Evolutionary conservation across 2,797 vertebrate genomes (phyloP).

Genomic region (Pseudochromis fuscus): DNA sequence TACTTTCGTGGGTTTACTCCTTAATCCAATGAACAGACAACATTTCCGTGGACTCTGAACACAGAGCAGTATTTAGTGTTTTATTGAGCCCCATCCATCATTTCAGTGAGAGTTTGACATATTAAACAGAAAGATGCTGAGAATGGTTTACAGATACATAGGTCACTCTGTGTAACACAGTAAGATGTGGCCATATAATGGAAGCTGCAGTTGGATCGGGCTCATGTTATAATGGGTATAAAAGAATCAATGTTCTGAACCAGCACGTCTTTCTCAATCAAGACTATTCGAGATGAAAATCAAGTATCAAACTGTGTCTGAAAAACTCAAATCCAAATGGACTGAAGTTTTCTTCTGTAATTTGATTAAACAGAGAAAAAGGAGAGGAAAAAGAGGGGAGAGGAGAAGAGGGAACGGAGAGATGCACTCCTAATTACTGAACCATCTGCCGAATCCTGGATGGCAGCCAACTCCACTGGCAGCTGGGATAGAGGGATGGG

Average conservation of each 20-base stretch:
- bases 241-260: slow-evolving; percentile 51
- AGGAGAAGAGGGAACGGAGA: slow-evolving; percentile 81
- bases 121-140: slow-evolving; percentile 41
- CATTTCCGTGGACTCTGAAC: slow-evolving; percentile 36
- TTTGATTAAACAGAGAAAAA: slow-evolving; percentile 87
- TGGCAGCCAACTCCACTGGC: slow-evolving; percentile 87
- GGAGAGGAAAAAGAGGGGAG: slow-evolving; percentile 75
- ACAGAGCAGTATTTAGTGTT: slow-evolving; percentile 36
- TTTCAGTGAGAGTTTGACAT: slow-evolving; percentile 40
- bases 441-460: slow-evolving; percentile 94
- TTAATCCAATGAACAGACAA: slow-evolving; percentile 59
- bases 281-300: slow-evolving; percentile 58
- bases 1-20: slow-evolving; percentile 53
- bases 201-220: slow-evolving; percentile 38
- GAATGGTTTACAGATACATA: slow-evolving; percentile 50
- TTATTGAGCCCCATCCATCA: slow-evolving; percentile 21
- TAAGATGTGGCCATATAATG: slow-evolving; percentile 41
- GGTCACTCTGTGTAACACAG: slow-evolving; percentile 38
- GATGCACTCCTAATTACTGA: slow-evolving; percentile 89
- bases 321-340: slow-evolving; percentile 73
- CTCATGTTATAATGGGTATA: slow-evolving; percentile 37
- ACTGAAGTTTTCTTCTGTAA: slow-evolving; percentile 86
- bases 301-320: slow-evolving; percentile 70
- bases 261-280: slow-evolving; percentile 50
- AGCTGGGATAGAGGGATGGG: slow-evolving; percentile 86